Percentiles rank a stretch among this genome's conserved stretches.
These are phyloP conservation scores for Pomacea canaliculata DNA, from an alignment of 2,888 invertebrate genomes.

Conservation along the genomic window DNA sequence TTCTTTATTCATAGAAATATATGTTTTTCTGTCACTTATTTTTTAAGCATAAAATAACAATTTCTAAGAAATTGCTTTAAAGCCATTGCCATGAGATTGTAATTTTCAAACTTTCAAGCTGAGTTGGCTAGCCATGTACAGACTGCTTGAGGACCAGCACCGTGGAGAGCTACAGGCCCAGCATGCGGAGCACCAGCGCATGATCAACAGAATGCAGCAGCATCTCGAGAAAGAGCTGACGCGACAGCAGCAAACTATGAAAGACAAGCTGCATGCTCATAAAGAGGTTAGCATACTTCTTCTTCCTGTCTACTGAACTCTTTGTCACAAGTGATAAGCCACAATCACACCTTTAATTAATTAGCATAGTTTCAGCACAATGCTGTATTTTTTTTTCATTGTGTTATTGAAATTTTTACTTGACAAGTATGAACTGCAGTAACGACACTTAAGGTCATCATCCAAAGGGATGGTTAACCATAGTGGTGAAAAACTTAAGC, in stretches of 20 bases:
- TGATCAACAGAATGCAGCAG: constrained; percentile 52
- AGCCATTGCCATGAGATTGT: not conserved
- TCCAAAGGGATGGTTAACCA: too few species aligned
- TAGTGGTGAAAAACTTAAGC: too few species aligned
- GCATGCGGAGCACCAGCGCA: constrained; percentile 53
- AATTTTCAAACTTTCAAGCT: constrained; percentile 38
- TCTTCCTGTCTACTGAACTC: not conserved
- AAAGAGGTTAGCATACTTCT: constrained; percentile 39
- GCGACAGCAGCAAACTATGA: constrained; percentile 52
- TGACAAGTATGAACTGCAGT: too few species aligned
- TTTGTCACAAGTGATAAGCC: not conserved
- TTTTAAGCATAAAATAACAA: too few species aligned
- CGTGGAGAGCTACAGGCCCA: constrained; percentile 50
- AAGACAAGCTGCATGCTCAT: constrained; percentile 50
- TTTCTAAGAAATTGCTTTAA: not conserved
- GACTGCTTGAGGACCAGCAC: constrained; percentile 56
- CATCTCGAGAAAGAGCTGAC: constrained; percentile 58
- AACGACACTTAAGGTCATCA: too few species aligned
- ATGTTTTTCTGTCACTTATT: too few species aligned
- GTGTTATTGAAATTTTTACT: too few species aligned
- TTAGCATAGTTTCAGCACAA: too few species aligned
- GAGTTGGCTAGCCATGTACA: constrained; percentile 60
- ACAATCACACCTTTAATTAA: too few species aligned
- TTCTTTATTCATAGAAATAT: too few species aligned
- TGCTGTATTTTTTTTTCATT: too few species aligned